Conservation (phyloP, 2,113 vertebrate species). For the Uropsilus gracilis region DNA sequence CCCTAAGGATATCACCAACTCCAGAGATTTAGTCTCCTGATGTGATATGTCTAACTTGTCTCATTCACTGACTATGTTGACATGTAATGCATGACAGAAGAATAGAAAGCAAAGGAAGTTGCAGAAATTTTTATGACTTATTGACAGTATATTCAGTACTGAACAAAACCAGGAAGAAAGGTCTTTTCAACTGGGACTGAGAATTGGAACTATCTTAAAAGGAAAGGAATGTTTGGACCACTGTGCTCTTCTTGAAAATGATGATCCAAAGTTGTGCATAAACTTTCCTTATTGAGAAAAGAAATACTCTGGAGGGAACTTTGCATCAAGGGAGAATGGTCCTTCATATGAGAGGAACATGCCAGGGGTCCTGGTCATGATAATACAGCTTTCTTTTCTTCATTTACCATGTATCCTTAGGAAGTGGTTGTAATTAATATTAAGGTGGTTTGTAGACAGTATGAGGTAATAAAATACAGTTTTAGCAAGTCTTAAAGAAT, state of each 20-base stretch:
- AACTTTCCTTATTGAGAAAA: background rate
- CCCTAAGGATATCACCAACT: conserved; percentile 72
- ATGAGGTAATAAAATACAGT: background rate
- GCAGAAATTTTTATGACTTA: conserved; percentile 63
- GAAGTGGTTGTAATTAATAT: background rate
- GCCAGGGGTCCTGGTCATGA: background rate
- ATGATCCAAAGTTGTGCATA: background rate
- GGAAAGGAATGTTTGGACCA: background rate
- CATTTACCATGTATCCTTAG: background rate
- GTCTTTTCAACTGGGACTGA: conserved; percentile 28
- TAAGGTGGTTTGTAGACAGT: background rate
- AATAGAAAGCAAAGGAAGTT: conserved; percentile 65
- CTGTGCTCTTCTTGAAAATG: background rate
- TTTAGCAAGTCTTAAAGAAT: background rate
- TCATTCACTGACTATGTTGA: conserved; percentile 73
- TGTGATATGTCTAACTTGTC: conserved; percentile 79
- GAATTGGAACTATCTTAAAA: conserved; percentile 23
- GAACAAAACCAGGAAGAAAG: conserved; percentile 63
- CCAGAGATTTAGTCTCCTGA: conserved; percentile 75
- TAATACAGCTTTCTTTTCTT: background rate
- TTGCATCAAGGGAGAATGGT: background rate
- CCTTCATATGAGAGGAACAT: background rate
- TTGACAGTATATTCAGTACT: conserved; percentile 67
- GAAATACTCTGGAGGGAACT: background rate
- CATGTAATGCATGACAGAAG: conserved; percentile 63